Evolutionary conservation across 2,113 vertebrate genomes (phyloP).

Genomic region (Petrocephalus microphthalmus): DNA sequence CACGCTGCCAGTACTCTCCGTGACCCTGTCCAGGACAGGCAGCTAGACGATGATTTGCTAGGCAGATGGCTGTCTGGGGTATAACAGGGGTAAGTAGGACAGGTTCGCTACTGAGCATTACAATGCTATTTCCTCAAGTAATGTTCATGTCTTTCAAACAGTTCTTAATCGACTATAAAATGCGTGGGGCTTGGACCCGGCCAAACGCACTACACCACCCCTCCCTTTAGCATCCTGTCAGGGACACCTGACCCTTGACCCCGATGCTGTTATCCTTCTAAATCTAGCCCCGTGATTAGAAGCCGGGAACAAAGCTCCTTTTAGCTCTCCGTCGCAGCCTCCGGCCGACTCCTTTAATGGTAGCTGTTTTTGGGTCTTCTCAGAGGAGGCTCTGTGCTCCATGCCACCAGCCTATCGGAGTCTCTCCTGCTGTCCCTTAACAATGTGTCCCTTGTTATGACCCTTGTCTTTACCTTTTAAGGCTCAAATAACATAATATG

Average conservation of each 20-base stretch:
- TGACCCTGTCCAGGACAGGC: background rate
- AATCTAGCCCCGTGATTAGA: background rate
- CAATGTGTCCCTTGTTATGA: slow-evolving; percentile 11
- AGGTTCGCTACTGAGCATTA: background rate
- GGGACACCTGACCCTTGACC: background rate
- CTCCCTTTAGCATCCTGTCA: background rate
- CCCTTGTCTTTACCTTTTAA: slow-evolving; percentile 16
- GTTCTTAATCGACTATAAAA: background rate
- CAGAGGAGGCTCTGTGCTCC: background rate
- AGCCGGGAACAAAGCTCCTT: background rate
- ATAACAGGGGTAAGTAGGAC: background rate
- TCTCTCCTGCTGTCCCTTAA: slow-evolving; percentile 1
- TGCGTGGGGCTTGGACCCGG: background rate
- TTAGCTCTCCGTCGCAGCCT: background rate
- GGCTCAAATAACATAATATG: background rate
- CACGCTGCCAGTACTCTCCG: background rate
- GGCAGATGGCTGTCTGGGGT: background rate
- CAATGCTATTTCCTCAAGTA: background rate
- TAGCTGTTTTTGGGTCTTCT: background rate
- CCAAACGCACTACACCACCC: background rate
- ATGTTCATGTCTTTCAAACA: background rate
- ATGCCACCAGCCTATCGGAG: background rate
- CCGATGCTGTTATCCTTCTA: background rate
- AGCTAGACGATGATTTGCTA: background rate
- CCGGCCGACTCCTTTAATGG: background rate